Evolutionary conservation across 2,797 vertebrate species (phyloP).

Genomic region (Heterohyrax brucei): DNA sequence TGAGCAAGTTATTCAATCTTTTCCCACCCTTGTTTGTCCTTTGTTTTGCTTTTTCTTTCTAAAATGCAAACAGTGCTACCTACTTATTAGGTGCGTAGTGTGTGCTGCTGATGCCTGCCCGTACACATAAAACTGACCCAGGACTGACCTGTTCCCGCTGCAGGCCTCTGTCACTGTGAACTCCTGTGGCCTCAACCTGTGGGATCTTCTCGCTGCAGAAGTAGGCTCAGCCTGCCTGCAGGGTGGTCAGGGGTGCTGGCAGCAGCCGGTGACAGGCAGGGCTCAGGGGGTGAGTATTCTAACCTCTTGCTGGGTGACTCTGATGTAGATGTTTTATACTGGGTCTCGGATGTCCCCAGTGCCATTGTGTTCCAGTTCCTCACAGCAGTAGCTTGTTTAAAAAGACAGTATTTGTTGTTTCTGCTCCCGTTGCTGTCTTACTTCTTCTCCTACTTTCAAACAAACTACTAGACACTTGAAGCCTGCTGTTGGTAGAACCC

Average conservation of each 20-base stretch:
- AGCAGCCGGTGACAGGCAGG: not conserved
- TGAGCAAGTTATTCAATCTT: not conserved
- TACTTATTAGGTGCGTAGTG: not conserved
- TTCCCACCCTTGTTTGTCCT: not conserved
- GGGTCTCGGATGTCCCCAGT: not conserved
- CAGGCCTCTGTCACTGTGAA: not conserved
- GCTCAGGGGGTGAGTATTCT: not conserved
- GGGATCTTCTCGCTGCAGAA: not conserved
- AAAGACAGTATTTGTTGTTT: not conserved
- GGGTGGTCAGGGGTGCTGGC: not conserved
- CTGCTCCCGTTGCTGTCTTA: not conserved
- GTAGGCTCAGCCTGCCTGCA: not conserved
- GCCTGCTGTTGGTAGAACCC: slow-evolving; percentile 9
- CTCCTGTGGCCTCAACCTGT: not conserved
- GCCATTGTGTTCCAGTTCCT: not conserved
- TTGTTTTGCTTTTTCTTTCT: not conserved
- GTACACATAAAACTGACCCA: no score
- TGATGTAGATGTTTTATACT: not conserved
- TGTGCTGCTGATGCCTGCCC: not conserved
- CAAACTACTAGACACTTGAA: not conserved
- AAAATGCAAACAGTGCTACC: not conserved
- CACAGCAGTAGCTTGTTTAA: not conserved
- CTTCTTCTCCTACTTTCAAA: slow-evolving; percentile 1
- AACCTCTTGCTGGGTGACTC: not conserved
- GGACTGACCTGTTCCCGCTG: not conserved